These are phyloP conservation scores for Dicaeum eximium DNA, from an alignment of 2,113 vertebrate genomes.

Conservation along the genomic window DNA sequence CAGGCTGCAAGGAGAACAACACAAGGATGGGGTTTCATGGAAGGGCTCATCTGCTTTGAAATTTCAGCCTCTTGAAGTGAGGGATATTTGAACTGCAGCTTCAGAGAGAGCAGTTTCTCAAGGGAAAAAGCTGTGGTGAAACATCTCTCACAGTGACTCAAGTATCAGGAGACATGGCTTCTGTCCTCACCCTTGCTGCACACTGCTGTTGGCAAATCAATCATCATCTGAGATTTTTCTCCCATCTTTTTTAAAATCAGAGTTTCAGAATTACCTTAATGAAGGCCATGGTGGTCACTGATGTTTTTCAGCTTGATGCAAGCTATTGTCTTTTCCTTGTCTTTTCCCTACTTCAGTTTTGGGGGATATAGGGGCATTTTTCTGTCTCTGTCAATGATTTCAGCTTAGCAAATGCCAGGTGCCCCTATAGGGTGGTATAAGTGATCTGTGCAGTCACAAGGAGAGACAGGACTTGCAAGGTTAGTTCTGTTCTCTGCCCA, in stretches of 20 bases:
- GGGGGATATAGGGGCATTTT: not conserved
- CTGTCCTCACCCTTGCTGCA: not conserved
- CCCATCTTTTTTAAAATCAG: not conserved
- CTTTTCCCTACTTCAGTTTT: not conserved
- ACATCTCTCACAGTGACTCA: not conserved
- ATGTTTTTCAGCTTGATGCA: not conserved
- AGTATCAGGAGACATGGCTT: not conserved
- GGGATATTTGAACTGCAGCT: not conserved
- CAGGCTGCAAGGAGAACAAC: not conserved
- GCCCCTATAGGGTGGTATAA: accelerated
- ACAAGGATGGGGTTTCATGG: not conserved
- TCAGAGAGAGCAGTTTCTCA: not conserved
- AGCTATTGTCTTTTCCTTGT: not conserved
- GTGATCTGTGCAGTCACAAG: not conserved
- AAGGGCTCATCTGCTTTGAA: not conserved
- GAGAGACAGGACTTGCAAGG: not conserved
- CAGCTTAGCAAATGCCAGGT: not conserved
- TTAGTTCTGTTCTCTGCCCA: not conserved
- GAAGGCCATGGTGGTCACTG: not conserved
- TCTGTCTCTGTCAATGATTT: not conserved
- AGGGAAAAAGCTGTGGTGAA: not conserved
- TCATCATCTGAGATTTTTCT: not conserved
- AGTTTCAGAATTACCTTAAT: not conserved
- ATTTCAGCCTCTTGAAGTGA: not conserved
- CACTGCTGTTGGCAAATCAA: not conserved